Base-by-base conservation (phyloP, 2,797 vertebrate genomes). In the Tokudaia muenninki region DNA sequence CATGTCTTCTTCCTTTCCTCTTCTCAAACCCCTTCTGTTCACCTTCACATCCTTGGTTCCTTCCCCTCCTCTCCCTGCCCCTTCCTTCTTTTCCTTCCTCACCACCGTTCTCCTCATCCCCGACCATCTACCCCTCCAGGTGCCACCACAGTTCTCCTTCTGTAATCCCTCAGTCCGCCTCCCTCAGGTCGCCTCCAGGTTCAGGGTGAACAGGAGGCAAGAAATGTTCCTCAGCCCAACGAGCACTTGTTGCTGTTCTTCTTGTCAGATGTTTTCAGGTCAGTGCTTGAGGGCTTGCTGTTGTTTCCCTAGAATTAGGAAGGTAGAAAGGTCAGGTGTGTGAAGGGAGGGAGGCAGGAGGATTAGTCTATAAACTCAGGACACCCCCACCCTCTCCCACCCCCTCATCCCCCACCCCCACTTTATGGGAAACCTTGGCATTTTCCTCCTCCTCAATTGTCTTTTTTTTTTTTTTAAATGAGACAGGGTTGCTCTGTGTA, bases 221-320 rank as follows among this genome's bases (percentile, higher is more conserved):
- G 77, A 50, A 50, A 13, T 24, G 34, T 63, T 59, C n/a, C 13
- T 96, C 50, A 87, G 77, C 67, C 95, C 95, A 98, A 9, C 63
- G 98, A 97, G 92, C 98, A 98, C 92, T 97, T 98, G 65, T 44
- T 96, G 91, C 95, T 75, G 6, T 80, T 94, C 90, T 98, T 98
- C 94, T 96, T 98, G n/a, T 96, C 93, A 0, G 96, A 91, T 9
- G 87, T 67, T 92, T 97, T 96, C 80, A 98, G 92, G 65, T 98
- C 97, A 16, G 44, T 50, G 90, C 57, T 94, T 47, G 95, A 63
- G 65, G 89, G 1, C 83, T 97, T 98, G 92, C n/a, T 78, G 81
- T 94, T 95, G 19, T 96, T 98, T 67, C 93, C 98, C 98, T 98
- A 84, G 19, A 91, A 55, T 50, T 75, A 81, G 90, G 79, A 61